Conservation (phyloP, 2,113 vertebrate genomes). For the Ploceus nigricollis region DNA sequence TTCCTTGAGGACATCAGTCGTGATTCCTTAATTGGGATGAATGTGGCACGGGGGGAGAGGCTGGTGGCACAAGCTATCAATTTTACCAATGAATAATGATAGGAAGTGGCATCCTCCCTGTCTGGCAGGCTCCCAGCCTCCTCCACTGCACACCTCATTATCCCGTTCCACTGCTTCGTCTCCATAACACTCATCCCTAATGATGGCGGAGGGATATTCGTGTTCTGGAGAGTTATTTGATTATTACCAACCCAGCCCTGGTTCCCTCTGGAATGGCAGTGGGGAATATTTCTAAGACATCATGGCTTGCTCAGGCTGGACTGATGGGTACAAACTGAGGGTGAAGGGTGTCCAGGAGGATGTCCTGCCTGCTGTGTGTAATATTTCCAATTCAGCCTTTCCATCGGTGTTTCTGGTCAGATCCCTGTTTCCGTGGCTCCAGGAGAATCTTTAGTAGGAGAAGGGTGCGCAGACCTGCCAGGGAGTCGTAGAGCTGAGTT, state of each 20-base stretch:
- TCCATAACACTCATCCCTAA: background rate
- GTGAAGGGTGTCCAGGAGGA: background rate
- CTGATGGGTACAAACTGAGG: background rate
- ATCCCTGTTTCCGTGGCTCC: background rate
- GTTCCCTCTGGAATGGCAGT: background rate
- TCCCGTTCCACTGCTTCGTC: background rate
- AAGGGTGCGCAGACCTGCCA: background rate
- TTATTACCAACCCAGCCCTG: background rate
- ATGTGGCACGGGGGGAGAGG: background rate
- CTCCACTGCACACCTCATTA: conserved; percentile 15
- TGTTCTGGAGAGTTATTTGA: background rate
- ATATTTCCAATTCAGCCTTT: background rate
- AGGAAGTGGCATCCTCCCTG: conserved; percentile 10
- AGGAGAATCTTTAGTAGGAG: background rate
- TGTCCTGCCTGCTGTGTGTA: background rate
- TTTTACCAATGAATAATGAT: conserved; percentile 14
- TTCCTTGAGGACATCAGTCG: background rate
- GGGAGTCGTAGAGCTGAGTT: background rate
- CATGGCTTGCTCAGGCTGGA: background rate
- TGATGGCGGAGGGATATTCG: background rate
- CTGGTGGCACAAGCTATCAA: background rate
- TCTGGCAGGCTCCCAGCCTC: conserved; percentile 3
- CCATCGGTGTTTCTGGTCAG: background rate
- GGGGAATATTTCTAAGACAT: background rate
- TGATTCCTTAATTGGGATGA: background rate